A percentile compares a stretch with the other conserved stretches of the same genome.
phyloP scores from a whole-genome alignment of 2,797 vertebrate genomes.

The Ficedula albicollis region DNA sequence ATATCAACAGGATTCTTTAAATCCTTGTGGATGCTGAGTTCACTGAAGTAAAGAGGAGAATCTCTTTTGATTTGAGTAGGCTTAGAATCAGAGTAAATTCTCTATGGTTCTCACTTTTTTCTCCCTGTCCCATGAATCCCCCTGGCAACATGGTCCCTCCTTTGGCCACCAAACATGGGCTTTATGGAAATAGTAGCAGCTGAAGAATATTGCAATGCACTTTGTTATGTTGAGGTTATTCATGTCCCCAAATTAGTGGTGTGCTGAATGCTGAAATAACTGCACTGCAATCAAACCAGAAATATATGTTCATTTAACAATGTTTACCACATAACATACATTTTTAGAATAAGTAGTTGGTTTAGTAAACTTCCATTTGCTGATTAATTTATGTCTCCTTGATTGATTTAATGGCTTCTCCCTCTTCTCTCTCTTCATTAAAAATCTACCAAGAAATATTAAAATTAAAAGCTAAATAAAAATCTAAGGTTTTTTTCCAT shows the following conservation, averaged over 20 bases:
- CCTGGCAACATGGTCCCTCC: neutral
- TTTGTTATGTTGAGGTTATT: neutral
- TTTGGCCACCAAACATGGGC: neutral
- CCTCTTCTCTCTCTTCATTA: neutral
- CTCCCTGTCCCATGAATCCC: neutral
- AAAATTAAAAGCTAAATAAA: neutral
- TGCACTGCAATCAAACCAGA: neutral
- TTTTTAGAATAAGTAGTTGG: conserved; percentile 8
- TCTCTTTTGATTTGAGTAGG: neutral
- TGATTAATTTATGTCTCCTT: neutral
- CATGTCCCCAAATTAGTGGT: neutral
- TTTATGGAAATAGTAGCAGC: neutral
- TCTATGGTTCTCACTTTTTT: neutral
- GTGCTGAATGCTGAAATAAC: neutral
- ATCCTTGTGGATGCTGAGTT: neutral
- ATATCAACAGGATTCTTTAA: neutral
- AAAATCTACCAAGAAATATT: neutral
- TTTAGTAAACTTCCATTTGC: neutral
- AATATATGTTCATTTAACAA: neutral
- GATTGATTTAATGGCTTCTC: conserved; percentile 8
- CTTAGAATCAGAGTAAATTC: neutral
- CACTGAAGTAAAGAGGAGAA: neutral
- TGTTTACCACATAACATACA: neutral
- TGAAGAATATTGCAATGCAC: neutral
- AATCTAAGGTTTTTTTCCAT: neutral